A percentile compares a stretch with the other conserved stretches of the same genome.
Evolutionary conservation across 1,140 invertebrate species (phyloP).

Genomic region (Orchesella cincta): DNA sequence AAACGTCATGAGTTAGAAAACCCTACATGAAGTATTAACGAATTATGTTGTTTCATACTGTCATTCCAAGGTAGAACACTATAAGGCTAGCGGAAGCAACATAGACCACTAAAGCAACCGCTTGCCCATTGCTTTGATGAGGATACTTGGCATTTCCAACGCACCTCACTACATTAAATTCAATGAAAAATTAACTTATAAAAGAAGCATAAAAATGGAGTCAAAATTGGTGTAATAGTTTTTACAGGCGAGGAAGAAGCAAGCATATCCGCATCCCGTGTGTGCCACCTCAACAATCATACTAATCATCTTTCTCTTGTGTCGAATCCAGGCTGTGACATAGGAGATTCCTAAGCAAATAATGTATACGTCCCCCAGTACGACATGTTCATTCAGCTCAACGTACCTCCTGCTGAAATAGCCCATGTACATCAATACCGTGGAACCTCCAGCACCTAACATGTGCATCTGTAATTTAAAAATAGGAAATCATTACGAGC

Average conservation of each 20-base stretch:
- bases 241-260: neutral
- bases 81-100: neutral
- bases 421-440: conserved; percentile 34
- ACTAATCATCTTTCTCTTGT: neutral
- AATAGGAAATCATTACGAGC: neutral
- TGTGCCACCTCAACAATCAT: neutral
- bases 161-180: neutral
- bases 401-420: conserved; percentile 28
- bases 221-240: neutral
- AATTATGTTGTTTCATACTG: neutral
- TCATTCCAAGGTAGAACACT: conserved; percentile 9
- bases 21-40: neutral
- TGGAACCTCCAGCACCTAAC: conserved; percentile 30
- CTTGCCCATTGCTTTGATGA: neutral
- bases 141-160: neutral
- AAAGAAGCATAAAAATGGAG: neutral
- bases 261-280: neutral
- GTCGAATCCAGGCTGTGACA: conserved; percentile 28
- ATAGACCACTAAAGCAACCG: neutral
- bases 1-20: neutral
- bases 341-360: conserved; percentile 23
- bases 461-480: conserved; percentile 29
- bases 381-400: neutral
- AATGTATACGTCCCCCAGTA: conserved; percentile 29
- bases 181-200: neutral